These are phyloP conservation scores for Cylloceria caligata DNA, from an alignment of 2,888 invertebrate species.

Conservation along the genomic window DNA sequence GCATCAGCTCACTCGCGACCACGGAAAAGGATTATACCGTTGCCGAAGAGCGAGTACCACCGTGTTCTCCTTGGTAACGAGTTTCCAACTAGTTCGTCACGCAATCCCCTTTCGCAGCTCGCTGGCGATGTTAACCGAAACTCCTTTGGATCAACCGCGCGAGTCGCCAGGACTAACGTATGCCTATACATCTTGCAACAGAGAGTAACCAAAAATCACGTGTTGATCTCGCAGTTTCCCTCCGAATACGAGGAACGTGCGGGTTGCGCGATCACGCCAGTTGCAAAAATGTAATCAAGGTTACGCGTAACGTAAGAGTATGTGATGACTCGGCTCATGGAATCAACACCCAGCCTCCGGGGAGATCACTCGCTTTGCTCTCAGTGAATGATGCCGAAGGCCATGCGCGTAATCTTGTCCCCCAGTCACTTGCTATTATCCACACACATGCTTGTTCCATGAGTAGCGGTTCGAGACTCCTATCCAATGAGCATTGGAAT, in stretches of 20 bases:
- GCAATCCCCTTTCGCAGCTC: constrained; percentile 52
- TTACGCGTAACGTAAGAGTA: constrained; percentile 80
- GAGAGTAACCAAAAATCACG: constrained; percentile 14
- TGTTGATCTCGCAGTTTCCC: neutral
- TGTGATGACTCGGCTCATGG: constrained; percentile 52
- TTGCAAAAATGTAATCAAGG: constrained; percentile 83
- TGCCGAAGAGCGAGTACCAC: constrained; percentile 52
- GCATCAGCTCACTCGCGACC: neutral
- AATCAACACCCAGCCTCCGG: neutral
- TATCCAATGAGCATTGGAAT: no score
- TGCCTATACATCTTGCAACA: neutral
- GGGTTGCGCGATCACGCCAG: constrained; percentile 31
- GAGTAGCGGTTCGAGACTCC: no score
- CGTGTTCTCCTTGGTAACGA: constrained; percentile 60
- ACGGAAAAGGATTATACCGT: constrained; percentile 41
- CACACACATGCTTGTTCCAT: neutral
- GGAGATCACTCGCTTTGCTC: constrained; percentile 2
- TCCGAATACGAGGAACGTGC: no score
- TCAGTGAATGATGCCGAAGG: constrained; percentile 32
- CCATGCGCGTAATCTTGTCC: constrained; percentile 1
- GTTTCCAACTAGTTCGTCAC: constrained; percentile 64
- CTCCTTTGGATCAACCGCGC: constrained; percentile 10
- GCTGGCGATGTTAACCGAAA: neutral
- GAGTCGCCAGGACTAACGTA: neutral
- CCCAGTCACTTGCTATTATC: neutral